A percentile compares a stretch with the other conserved stretches of the same genome.
Conservation (phyloP, 2,888 invertebrate genomes). For the Nysson spinosus region DNA sequence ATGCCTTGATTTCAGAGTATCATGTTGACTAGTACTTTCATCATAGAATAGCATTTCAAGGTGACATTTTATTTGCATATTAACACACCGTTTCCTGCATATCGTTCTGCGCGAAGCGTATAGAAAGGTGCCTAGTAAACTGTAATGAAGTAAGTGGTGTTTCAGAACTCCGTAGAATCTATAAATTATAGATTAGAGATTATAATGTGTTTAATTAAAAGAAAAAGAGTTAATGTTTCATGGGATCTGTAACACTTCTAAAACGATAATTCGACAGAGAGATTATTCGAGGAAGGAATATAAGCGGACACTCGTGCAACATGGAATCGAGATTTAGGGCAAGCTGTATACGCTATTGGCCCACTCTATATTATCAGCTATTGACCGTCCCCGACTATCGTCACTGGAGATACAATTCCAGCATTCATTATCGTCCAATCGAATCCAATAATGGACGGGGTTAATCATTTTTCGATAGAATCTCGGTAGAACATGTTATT, state of each 20-base stretch:
- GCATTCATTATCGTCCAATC: conserved; percentile 6
- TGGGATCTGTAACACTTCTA: conserved; percentile 19
- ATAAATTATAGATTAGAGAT: too few relatives aligned
- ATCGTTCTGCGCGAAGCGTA: neutral
- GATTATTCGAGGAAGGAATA: conserved; percentile 32
- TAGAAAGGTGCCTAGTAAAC: neutral
- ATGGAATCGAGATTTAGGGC: conserved; percentile 34
- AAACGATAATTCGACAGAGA: conserved; percentile 24
- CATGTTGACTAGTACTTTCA: neutral
- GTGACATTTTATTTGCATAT: neutral
- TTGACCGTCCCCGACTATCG: conserved; percentile 24
- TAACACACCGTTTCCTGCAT: neutral
- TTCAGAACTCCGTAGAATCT: too few relatives aligned
- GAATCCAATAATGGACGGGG: conserved; percentile 1
- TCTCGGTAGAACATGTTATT: too few relatives aligned
- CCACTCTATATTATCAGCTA: conserved; percentile 25
- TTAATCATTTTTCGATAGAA: conserved; percentile 3
- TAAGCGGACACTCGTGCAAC: conserved; percentile 18
- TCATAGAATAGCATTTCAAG: neutral
- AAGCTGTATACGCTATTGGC: conserved; percentile 2
- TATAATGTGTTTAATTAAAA: too few relatives aligned
- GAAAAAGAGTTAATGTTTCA: too few relatives aligned
- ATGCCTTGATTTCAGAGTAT: neutral
- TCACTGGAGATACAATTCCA: conserved; percentile 7
- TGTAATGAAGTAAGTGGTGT: too few relatives aligned